phyloP scores from a whole-genome alignment of 2,113 vertebrate genomes.

The Xyliphius kryptos region DNA sequence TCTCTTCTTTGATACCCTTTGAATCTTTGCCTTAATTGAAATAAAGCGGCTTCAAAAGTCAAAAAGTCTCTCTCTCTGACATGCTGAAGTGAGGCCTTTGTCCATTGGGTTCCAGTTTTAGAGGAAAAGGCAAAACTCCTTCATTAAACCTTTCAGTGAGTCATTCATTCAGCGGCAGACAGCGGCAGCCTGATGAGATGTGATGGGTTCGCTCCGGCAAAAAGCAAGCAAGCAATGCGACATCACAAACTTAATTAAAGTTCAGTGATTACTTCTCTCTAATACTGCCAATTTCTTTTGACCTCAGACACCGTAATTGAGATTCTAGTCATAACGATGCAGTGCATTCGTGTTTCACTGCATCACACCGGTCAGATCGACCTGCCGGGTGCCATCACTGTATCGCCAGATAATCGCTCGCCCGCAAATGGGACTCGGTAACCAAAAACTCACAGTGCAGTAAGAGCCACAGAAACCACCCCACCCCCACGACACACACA shows the following conservation, averaged over 20 bases:
- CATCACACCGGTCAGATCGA: neutral
- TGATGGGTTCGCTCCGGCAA: constrained; percentile 52
- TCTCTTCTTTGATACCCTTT: no score
- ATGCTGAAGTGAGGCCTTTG: constrained; percentile 47
- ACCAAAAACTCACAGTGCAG: neutral
- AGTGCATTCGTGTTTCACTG: constrained; percentile 25
- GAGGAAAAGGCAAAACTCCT: constrained; percentile 49
- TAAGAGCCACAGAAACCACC: no score
- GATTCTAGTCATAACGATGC: constrained; percentile 28
- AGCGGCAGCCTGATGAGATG: constrained; percentile 48
- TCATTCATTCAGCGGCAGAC: constrained; percentile 47
- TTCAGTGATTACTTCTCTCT: constrained; percentile 52
- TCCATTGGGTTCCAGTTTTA: constrained; percentile 46
- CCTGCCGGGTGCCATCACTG: constrained; percentile 2
- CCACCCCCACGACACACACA: no score
- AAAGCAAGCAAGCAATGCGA: constrained; percentile 49
- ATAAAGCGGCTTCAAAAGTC: no score
- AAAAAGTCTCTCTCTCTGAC: constrained; percentile 48
- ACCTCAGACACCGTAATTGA: constrained; percentile 39
- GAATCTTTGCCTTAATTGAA: no score
- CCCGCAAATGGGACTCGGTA: neutral
- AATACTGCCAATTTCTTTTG: constrained; percentile 42
- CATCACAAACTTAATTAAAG: constrained; percentile 57
- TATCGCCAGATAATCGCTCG: constrained; percentile 21
- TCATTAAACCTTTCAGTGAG: constrained; percentile 55